Evolutionary conservation across 1,140 invertebrate species (phyloP).

Genomic region (Bradynema listronoti): DNA sequence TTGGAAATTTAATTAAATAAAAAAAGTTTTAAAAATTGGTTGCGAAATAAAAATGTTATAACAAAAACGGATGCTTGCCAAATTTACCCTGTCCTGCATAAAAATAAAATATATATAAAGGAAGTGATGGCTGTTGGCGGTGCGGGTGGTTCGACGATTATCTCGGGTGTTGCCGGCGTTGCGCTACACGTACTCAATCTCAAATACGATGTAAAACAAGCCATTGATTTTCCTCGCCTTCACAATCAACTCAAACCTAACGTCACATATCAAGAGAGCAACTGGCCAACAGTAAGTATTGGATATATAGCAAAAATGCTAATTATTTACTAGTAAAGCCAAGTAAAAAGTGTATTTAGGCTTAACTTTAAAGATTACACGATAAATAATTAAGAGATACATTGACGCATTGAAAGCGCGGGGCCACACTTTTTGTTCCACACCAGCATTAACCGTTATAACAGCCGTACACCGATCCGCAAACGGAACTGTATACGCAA

Average conservation of each 20-base stretch:
- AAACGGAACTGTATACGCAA: conserved; percentile 47
- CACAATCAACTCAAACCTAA: conserved; percentile 88
- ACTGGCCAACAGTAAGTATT: conserved; percentile 63
- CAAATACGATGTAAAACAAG: conserved; percentile 73
- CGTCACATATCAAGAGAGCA: conserved; percentile 71
- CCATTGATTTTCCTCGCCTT: conserved; percentile 75
- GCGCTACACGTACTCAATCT: conserved; percentile 78
- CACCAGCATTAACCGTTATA: conserved; percentile 45
- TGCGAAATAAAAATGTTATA: too few species aligned
- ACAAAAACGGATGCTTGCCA: too few species aligned
- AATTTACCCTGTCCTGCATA: too few species aligned
- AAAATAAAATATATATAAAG: too few species aligned
- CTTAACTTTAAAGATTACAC: too few species aligned
- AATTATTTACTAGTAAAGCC: too few species aligned
- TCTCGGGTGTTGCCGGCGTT: conserved; percentile 71
- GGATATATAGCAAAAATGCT: too few species aligned
- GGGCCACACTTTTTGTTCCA: conserved; percentile 40
- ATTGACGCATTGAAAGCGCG: conserved; percentile 28
- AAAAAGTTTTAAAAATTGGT: too few species aligned
- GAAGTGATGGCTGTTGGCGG: conserved; percentile 74
- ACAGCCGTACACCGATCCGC: conserved; percentile 44
- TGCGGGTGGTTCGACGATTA: conserved; percentile 85
- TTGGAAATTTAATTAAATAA: too few species aligned
- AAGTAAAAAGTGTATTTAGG: too few species aligned
- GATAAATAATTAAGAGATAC: conserved; percentile 26